A percentile compares a stretch with the other conserved stretches of the same genome.
These are phyloP conservation scores for Mechanitis messenoides DNA, from an alignment of 2,888 invertebrate species.

Conservation along the genomic window DNA sequence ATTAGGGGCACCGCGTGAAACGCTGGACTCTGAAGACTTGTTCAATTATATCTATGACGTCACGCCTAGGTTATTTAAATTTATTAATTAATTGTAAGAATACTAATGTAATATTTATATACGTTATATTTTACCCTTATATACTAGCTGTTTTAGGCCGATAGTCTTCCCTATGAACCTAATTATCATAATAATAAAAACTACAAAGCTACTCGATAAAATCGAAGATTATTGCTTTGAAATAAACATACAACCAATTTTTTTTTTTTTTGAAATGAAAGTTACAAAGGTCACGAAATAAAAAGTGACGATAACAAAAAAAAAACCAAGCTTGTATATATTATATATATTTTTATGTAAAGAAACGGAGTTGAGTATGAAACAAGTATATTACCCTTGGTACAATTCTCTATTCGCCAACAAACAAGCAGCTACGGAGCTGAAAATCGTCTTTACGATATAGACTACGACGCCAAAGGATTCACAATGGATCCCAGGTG, in stretches of 20 bases:
- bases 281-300: no score
- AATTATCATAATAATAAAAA: no score
- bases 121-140: no score
- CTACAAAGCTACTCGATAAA: no score
- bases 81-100: background rate
- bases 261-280: no score
- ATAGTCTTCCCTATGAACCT: no score
- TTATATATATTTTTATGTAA: background rate
- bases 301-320: no score
- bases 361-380: slow-evolving; percentile 41
- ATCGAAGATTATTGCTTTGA: no score
- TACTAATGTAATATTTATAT: no score
- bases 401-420: slow-evolving; percentile 47
- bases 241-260: no score
- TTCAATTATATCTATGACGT: slow-evolving; percentile 53
- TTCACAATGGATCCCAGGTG: slow-evolving; percentile 45
- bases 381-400: slow-evolving; percentile 49
- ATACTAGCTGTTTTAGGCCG: no score
- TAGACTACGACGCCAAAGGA: slow-evolving; percentile 33
- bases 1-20: slow-evolving; percentile 22
- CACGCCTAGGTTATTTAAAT: slow-evolving; percentile 44
- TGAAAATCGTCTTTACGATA: slow-evolving; percentile 35
- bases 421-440: slow-evolving; percentile 15
- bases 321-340: background rate
- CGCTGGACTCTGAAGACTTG: slow-evolving; percentile 33